Percentiles rank a stretch among this genome's conserved stretches.
phyloP scores from a whole-genome alignment of 2,888 invertebrate genomes.

The Melanchra persicariae region DNA sequence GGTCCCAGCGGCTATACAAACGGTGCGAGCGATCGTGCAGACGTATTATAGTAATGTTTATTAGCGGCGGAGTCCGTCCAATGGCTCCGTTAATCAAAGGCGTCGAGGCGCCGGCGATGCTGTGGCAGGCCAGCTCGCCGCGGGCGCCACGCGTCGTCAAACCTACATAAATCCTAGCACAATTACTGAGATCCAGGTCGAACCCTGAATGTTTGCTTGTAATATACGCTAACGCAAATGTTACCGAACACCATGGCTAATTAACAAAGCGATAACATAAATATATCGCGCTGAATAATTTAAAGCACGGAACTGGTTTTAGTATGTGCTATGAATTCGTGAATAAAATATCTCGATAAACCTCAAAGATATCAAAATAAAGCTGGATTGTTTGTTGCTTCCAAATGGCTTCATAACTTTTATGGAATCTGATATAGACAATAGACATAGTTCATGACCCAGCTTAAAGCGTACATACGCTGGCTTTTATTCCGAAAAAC shows the following conservation, averaged over 20 bases:
- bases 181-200: slow-evolving; percentile 50
- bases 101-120: slow-evolving; percentile 52
- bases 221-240: slow-evolving; percentile 33
- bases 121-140: slow-evolving; percentile 46
- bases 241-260: slow-evolving; percentile 13
- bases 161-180: slow-evolving; percentile 66
- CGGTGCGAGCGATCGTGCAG: slow-evolving; percentile 46
- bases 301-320: background rate
- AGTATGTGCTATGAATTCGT: background rate
- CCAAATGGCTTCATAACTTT: slow-evolving; percentile 41
- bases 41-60: slow-evolving; percentile 67
- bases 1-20: slow-evolving; percentile 64
- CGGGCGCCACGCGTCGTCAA: slow-evolving; percentile 57
- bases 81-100: slow-evolving; percentile 72
- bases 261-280: slow-evolving; percentile 28
- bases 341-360: slow-evolving; percentile 8
- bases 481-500: slow-evolving; percentile 45
- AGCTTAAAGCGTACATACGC: slow-evolving; percentile 37
- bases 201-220: slow-evolving; percentile 42
- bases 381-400: slow-evolving; percentile 19
- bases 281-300: background rate
- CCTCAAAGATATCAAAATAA: slow-evolving; percentile 8
- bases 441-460: slow-evolving; percentile 45
- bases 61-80: slow-evolving; percentile 64
- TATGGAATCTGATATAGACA: slow-evolving; percentile 41